Evolutionary conservation across 1,140 invertebrate genomes (phyloP).

Genomic region (Parapsyche elsis): DNA sequence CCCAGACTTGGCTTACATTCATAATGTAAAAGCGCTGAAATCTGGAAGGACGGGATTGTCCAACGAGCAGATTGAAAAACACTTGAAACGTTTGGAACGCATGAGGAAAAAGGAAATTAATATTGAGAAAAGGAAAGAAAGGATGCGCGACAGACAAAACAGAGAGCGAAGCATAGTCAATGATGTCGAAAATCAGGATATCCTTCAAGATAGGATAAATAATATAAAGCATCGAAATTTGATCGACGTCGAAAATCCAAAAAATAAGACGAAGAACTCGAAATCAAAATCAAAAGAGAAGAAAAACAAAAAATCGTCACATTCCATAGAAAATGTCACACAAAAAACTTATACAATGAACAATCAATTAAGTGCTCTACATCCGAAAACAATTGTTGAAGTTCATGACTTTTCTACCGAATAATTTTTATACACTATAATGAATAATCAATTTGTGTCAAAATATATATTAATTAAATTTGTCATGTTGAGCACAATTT

Average conservation of each 20-base stretch:
- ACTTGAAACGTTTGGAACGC: slow-evolving; percentile 61
- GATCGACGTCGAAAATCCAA: slow-evolving; percentile 56
- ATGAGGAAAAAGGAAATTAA: slow-evolving; percentile 62
- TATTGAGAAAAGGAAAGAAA: slow-evolving; percentile 43
- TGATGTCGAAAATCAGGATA: slow-evolving; percentile 9
- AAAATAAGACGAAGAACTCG: not conserved
- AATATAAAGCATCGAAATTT: slow-evolving; percentile 10
- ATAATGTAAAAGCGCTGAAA: slow-evolving; percentile 62
- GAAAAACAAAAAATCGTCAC: slow-evolving; percentile 46
- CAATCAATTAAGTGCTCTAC: slow-evolving; percentile 65
- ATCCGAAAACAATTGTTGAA: slow-evolving; percentile 67
- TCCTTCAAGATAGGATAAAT: not conserved
- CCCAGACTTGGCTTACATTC: slow-evolving; percentile 63
- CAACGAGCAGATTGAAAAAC: slow-evolving; percentile 60
- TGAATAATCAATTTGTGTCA: too few species aligned
- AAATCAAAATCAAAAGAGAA: slow-evolving; percentile 8
- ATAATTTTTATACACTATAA: not conserved
- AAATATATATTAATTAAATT: too few species aligned
- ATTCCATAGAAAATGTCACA: slow-evolving; percentile 60
- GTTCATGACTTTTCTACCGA: slow-evolving; percentile 59
- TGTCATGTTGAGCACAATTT: too few species aligned
- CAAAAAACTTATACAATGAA: slow-evolving; percentile 63
- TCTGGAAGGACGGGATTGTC: slow-evolving; percentile 64
- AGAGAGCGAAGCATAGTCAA: slow-evolving; percentile 33
- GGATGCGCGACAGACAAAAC: slow-evolving; percentile 54